Percentiles rank a stretch among this genome's conserved stretches.
Conservation (phyloP, 2,888 invertebrate species). For the Euplagia quadripunctaria region DNA sequence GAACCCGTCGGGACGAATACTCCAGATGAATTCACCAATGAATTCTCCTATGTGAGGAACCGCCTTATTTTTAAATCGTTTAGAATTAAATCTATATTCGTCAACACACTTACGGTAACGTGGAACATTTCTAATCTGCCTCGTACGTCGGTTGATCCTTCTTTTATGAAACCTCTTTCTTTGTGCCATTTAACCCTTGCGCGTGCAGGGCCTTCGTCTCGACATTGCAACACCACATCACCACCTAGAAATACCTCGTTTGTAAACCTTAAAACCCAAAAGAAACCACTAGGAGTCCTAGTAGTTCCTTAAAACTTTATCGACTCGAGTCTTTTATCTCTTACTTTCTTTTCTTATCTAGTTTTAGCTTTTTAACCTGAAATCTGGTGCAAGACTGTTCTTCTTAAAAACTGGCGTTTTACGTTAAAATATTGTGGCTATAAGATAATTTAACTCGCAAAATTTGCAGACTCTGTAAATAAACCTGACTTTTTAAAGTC, state of each 20-base stretch:
- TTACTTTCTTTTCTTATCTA: background rate
- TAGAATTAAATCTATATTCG: background rate
- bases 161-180: slow-evolving; percentile 91
- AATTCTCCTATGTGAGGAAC: too few species aligned
- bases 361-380: background rate
- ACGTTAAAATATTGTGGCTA: too few species aligned
- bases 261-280: slow-evolving; percentile 8
- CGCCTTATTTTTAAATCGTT: background rate
- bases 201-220: slow-evolving; percentile 94
- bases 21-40: too few species aligned
- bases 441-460: too few species aligned
- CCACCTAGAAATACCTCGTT: slow-evolving; percentile 88
- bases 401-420: too few species aligned
- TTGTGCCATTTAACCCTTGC: slow-evolving; percentile 92
- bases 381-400: too few species aligned
- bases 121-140: slow-evolving; percentile 96
- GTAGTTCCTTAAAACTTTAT: background rate
- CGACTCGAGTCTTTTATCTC: background rate
- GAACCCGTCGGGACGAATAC: too few species aligned
- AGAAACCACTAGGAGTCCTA: slow-evolving; percentile 13
- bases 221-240: slow-evolving; percentile 97
- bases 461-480: background rate
- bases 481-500: background rate
- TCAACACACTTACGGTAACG: slow-evolving; percentile 87
- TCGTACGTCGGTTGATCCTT: slow-evolving; percentile 90